Base-by-base conservation (phyloP, 1,140 invertebrate species). In the Pachypeltis micranthus region DNA sequence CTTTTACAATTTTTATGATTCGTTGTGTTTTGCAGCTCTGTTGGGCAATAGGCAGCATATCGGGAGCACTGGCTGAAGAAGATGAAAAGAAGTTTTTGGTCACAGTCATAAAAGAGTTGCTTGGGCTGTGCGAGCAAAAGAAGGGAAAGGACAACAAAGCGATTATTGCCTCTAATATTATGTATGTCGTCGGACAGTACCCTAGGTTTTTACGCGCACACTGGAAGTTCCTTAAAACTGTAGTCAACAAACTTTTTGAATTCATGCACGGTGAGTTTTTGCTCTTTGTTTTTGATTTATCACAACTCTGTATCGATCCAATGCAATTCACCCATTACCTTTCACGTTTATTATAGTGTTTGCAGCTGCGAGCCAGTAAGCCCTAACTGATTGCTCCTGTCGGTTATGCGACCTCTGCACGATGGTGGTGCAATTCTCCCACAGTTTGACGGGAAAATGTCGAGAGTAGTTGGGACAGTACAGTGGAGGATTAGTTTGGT, bases 181-280 rank as follows among this genome's bases (percentile, higher is more conserved):
- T 99, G 97, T 99, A 99, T 76, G 96, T 99, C 66, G 97, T 99
- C 29, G 97, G 97, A 25, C 97, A 99, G 74, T 99, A 99, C 80
- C 97, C 97, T 56, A 81, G 96, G 54, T 99, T 99, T 78, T 79
- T 99, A 39, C 79, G 94, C 69, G 95, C 94, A n/a, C 97, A 99
- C 78, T 99, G 97, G 97, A 96, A 97, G 75, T 99, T 99, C 77
- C 81, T 99, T n/a, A 99, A 99, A 79, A 99, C 97, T 62, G 97
- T 99, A 72, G 96, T 99, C 54, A 99, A 99, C 79, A 99, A 99
- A 80, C 79, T 99, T 31, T 99, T 99, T 80, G 97, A 99, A 79
- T 99, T 99, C 75, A 99, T 99, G 97, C 97, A 99, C 78, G 88
- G 85, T 87, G 71, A 76, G 77, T 69, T 31, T 59, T 24, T 61